phyloP scores from a whole-genome alignment of 2,113 vertebrate genomes.

The Lepus europaeus region DNA sequence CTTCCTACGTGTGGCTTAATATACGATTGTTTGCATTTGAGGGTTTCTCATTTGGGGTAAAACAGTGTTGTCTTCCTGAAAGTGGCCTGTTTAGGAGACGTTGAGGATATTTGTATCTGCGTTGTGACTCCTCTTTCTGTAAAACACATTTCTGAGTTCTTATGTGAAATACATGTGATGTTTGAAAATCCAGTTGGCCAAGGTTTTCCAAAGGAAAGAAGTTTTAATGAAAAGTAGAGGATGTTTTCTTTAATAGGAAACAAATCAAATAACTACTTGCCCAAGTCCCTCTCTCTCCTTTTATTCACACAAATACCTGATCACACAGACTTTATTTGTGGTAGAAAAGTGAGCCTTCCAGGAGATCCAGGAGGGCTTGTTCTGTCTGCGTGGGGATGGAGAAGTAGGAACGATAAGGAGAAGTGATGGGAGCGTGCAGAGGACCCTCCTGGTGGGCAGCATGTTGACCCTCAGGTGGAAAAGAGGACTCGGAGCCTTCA shows the following conservation, averaged over 20 bases:
- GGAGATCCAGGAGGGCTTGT: not conserved
- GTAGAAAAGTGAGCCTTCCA: not conserved
- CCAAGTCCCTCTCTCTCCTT: not conserved
- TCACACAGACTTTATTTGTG: slow-evolving; percentile 29
- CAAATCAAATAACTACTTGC: not conserved
- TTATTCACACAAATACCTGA: not conserved
- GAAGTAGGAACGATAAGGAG: not conserved
- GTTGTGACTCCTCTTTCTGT: slow-evolving; percentile 48
- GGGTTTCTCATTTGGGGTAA: not conserved
- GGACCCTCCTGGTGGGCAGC: not conserved
- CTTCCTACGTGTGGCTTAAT: not conserved
- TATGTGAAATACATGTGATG: slow-evolving; percentile 1
- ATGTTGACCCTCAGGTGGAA: not conserved
- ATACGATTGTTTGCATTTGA: not conserved
- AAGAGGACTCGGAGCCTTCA: not conserved
- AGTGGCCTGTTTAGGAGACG: slow-evolving; percentile 33
- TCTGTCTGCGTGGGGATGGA: not conserved
- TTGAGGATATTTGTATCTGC: slow-evolving; percentile 56
- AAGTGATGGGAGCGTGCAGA: not conserved
- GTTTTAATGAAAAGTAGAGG: not conserved
- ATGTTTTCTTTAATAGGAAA: not conserved
- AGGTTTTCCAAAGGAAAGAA: slow-evolving; percentile 65
- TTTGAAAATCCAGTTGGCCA: not conserved
- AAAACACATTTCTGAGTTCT: slow-evolving; percentile 7
- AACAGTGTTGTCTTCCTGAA: slow-evolving; percentile 62